These are phyloP conservation scores for Colaptes auratus DNA, from an alignment of 2,113 vertebrate species.

Conservation along the genomic window DNA sequence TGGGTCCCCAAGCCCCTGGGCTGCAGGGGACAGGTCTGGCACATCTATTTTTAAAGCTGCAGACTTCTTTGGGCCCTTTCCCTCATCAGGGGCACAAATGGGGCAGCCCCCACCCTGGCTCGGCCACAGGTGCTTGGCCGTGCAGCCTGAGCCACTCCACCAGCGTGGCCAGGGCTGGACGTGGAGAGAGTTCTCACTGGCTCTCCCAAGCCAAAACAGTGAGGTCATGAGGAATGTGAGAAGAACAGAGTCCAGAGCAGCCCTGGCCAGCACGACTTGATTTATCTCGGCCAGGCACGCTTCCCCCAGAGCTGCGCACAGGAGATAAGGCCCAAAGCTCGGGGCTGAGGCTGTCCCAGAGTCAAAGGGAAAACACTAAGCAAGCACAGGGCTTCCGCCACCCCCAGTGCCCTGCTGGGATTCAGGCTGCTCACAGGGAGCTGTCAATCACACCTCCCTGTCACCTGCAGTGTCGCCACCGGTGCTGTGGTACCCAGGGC, in stretches of 20 bases:
- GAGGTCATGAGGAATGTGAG: conserved; percentile 63
- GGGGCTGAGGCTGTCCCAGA: conserved; percentile 4
- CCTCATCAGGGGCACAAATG: accelerated
- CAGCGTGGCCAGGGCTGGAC: accelerated
- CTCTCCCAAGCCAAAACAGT: conserved; percentile 23
- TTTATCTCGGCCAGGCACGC: conserved; percentile 61
- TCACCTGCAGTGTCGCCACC: not conserved
- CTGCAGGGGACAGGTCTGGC: not conserved
- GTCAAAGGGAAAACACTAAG: conserved; percentile 51
- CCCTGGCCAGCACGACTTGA: not conserved
- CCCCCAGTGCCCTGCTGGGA: not conserved
- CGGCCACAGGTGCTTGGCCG: accelerated
- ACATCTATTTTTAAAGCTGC: not conserved
- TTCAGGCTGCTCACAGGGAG: accelerated
- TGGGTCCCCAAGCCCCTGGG: not conserved
- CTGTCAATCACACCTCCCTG: not conserved
- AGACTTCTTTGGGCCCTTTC: not conserved
- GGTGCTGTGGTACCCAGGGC: accelerated
- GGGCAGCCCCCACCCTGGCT: accelerated
- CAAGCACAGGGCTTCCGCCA: not conserved
- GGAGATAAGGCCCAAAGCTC: conserved; percentile 26
- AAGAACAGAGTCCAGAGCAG: conserved; percentile 57
- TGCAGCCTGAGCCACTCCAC: accelerated
- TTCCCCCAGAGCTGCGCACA: conserved; percentile 15
- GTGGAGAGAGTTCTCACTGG: not conserved